Conservation (phyloP, 2,888 invertebrate genomes). For the Liodrosophila aerea region DNA sequence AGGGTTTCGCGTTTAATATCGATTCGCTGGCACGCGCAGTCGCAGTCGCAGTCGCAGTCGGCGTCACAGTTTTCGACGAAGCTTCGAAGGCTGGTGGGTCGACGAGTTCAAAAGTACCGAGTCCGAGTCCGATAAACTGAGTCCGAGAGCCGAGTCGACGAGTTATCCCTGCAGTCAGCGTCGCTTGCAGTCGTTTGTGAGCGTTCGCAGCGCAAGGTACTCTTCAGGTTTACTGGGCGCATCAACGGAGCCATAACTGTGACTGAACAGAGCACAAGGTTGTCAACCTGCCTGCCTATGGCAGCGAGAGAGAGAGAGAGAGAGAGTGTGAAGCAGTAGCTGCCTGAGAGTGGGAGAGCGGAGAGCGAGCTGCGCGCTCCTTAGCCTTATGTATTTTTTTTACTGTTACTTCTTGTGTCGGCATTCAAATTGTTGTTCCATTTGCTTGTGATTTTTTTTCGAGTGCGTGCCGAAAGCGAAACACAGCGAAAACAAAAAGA, state of each 20-base stretch:
- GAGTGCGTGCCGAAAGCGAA: constrained; percentile 53
- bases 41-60: constrained; percentile 35
- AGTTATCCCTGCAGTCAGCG: constrained; percentile 36
- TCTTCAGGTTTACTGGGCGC: constrained; percentile 51
- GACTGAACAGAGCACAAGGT: constrained; percentile 55
- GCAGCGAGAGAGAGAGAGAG: constrained; percentile 13
- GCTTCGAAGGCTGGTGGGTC: constrained; percentile 11
- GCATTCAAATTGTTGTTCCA: constrained; percentile 51
- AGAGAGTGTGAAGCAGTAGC: background rate
- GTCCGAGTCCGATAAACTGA: constrained; percentile 11
- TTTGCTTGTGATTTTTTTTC: constrained; percentile 56
- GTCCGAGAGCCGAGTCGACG: constrained; percentile 40
- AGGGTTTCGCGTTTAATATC: constrained; percentile 59
- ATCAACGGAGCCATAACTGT: constrained; percentile 40
- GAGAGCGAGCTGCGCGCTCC: constrained; percentile 22
- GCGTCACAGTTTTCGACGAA: constrained; percentile 22
- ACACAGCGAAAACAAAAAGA: constrained; percentile 34
- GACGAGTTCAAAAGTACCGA: constrained; percentile 14
- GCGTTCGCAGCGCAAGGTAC: constrained; percentile 76
- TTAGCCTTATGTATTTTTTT: constrained; percentile 34
- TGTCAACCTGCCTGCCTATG: constrained; percentile 38
- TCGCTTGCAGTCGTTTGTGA: constrained; percentile 73
- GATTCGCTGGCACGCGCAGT: constrained; percentile 53
- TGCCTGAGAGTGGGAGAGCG: constrained; percentile 4
- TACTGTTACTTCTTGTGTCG: constrained; percentile 50